Percentiles rank a stretch among this genome's conserved stretches.
phyloP scores from a whole-genome alignment of 1,140 invertebrate genomes.

The Eulimnadia texana region DNA sequence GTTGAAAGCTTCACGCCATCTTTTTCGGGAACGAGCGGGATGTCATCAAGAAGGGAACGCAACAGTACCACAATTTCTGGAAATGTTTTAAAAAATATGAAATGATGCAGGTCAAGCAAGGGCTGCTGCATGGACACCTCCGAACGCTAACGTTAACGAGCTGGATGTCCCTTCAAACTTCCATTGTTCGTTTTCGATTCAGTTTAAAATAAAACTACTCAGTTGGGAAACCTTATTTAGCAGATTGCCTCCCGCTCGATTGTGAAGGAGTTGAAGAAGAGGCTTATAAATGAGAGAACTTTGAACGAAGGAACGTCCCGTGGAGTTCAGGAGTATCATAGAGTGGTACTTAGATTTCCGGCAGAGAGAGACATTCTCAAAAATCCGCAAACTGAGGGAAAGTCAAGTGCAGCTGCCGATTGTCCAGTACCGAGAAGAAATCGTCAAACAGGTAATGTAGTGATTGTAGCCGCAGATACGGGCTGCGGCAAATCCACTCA shows the following conservation, averaged over 20 bases:
- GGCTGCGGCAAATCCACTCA: conserved; percentile 98
- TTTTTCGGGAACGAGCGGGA: conserved; percentile 40
- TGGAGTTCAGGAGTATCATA: conserved; percentile 51
- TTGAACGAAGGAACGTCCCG: conserved; percentile 30
- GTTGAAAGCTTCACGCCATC: conserved; percentile 43
- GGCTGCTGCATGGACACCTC: conserved; percentile 9
- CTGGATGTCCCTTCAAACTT: conserved; percentile 31
- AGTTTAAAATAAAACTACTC: conserved; percentile 38
- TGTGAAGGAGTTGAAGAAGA: conserved; percentile 29
- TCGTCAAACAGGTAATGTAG: conserved; percentile 56
- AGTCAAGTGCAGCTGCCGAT: conserved; percentile 76
- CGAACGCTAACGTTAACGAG: conserved; percentile 14
- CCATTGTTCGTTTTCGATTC: conserved; percentile 41
- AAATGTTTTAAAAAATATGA: conserved; percentile 64
- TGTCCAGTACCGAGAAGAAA: conserved; percentile 53
- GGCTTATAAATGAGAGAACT: conserved; percentile 24
- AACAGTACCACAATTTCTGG: conserved; percentile 64
- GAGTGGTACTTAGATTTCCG: conserved; percentile 75
- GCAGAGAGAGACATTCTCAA: conserved; percentile 75
- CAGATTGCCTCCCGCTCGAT: conserved; percentile 31
- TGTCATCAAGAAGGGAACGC: conserved; percentile 40
- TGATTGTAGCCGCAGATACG: conserved; percentile 67
- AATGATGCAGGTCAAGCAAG: conserved; percentile 32
- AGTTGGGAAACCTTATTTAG: conserved; percentile 39
- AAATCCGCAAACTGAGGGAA: conserved; percentile 63